A percentile compares a stretch with the other conserved stretches of the same genome.
Evolutionary conservation across 2,888 invertebrate species (phyloP).

Genomic region (Aporophyla nigra): DNA sequence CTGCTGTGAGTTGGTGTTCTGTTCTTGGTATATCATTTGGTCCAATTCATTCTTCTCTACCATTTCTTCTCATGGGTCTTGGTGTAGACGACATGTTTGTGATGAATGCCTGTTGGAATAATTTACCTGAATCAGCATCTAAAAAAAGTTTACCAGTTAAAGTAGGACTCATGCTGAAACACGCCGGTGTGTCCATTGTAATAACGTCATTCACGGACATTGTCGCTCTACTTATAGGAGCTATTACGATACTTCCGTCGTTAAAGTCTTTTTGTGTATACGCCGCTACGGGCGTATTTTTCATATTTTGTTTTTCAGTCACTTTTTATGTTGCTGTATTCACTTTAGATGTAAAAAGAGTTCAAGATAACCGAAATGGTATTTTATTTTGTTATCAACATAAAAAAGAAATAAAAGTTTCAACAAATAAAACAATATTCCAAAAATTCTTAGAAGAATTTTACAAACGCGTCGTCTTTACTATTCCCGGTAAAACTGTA

Average conservation of each 20-base stretch:
- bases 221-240: constrained; percentile 94
- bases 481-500: constrained; percentile 92
- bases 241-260: constrained; percentile 95
- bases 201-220: constrained; percentile 96
- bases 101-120: constrained; percentile 95
- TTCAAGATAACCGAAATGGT: constrained; percentile 92
- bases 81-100: constrained; percentile 97
- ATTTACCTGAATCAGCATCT: constrained; percentile 89
- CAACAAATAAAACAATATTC: constrained; percentile 90
- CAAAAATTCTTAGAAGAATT: constrained; percentile 91
- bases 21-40: constrained; percentile 94
- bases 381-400: constrained; percentile 93
- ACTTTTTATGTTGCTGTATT: constrained; percentile 96
- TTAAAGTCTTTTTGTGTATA: constrained; percentile 96
- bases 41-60: constrained; percentile 95
- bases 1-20: constrained; percentile 94
- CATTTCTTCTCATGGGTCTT: constrained; percentile 95
- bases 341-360: constrained; percentile 93
- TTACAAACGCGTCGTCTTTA: constrained; percentile 93
- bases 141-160: constrained; percentile 91
- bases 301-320: constrained; percentile 94
- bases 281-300: constrained; percentile 94
- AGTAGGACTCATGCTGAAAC: constrained; percentile 93
- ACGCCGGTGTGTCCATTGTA: constrained; percentile 96
- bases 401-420: constrained; percentile 87